phyloP scores from a whole-genome alignment of 1,140 invertebrate genomes.

The Drosophila auraria region DNA sequence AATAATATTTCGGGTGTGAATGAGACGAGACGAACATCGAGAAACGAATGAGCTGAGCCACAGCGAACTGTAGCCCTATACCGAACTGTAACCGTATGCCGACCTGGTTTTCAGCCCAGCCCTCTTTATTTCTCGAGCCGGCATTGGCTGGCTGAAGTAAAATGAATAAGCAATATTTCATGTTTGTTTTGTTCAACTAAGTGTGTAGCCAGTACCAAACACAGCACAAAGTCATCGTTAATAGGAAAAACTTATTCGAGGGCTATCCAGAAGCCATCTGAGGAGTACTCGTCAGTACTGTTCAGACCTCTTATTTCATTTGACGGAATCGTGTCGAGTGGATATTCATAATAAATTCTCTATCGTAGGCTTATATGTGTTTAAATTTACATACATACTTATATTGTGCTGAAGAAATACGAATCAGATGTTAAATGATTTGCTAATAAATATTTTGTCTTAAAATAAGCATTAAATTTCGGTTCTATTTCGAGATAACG shows the following conservation, averaged over 20 bases:
- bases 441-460: conserved; percentile 58
- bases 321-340: conserved; percentile 86
- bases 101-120: conserved; percentile 47
- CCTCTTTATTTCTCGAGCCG: conserved; percentile 36
- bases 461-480: conserved; percentile 42
- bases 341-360: conserved; percentile 85
- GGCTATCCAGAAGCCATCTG: conserved; percentile 85
- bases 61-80: conserved; percentile 17
- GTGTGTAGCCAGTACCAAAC: conserved; percentile 79
- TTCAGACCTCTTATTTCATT: conserved; percentile 86
- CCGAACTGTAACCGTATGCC: conserved; percentile 11
- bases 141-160: conserved; percentile 56
- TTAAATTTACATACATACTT: conserved; percentile 80
- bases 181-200: conserved; percentile 81
- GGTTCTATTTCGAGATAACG: neutral
- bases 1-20: conserved; percentile 9
- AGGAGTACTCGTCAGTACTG: conserved; percentile 85
- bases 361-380: conserved; percentile 83
- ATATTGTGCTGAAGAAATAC: conserved; percentile 75
- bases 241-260: conserved; percentile 85
- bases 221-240: conserved; percentile 81
- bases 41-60: conserved; percentile 30
- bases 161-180: conserved; percentile 81
- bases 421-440: conserved; percentile 71
- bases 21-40: conserved; percentile 33